Conservation (phyloP, 2,113 vertebrate species). For the Gymnarchus niloticus region DNA sequence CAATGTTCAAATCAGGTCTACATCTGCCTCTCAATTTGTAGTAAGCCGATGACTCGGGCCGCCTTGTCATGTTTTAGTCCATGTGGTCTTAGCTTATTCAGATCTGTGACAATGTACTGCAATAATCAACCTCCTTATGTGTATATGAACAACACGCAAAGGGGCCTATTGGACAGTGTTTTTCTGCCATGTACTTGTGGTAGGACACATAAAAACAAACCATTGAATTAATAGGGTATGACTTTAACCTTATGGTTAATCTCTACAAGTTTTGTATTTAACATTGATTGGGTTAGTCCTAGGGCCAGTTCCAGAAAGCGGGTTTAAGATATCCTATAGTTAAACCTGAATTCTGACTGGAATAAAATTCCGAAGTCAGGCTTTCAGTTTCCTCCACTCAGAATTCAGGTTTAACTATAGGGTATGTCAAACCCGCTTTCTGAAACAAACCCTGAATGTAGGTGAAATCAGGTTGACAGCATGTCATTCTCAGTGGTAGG, state of each 20-base stretch:
- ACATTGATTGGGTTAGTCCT: neutral
- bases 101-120: neutral
- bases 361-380: no score
- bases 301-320: no score
- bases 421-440: no score
- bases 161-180: neutral
- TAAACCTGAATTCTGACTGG: no score
- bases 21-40: neutral
- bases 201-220: neutral
- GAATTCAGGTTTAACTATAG: no score
- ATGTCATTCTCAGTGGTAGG: neutral
- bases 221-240: neutral
- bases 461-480: neutral
- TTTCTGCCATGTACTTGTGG: neutral
- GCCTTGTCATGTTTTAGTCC: neutral
- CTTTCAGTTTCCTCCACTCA: no score
- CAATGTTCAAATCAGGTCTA: neutral
- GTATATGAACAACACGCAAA: neutral
- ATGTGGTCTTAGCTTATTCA: neutral
- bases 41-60: neutral
- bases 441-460: no score
- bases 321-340: no score
- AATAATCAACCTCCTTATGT: neutral
- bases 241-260: neutral
- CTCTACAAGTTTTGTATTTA: neutral